A percentile compares a stretch with the other conserved stretches of the same genome.
phyloP scores from a whole-genome alignment of 2,113 vertebrate species.

The Oreotrochilus melanogaster region DNA sequence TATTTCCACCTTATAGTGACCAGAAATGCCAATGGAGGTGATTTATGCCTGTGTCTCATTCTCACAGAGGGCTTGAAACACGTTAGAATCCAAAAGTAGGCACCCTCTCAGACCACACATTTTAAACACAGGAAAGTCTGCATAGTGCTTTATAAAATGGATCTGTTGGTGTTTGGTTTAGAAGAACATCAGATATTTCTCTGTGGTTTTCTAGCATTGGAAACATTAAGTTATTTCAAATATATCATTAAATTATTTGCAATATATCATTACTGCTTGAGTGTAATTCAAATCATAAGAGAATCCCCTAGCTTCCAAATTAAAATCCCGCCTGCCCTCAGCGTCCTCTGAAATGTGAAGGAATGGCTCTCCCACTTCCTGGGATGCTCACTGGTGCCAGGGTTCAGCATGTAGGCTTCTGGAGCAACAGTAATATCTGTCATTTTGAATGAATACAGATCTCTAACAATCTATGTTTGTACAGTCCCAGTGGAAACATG shows the following conservation, averaged over 20 bases:
- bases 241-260: background rate
- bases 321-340: background rate
- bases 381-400: background rate
- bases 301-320: background rate
- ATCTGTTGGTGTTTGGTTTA: background rate
- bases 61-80: background rate
- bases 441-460: slow-evolving; percentile 70
- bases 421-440: slow-evolving; percentile 48
- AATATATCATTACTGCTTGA: background rate
- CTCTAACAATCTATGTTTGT: slow-evolving; percentile 49
- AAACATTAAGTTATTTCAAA: background rate
- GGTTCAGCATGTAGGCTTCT: slow-evolving; percentile 28
- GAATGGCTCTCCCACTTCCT: background rate
- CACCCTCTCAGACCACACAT: background rate
- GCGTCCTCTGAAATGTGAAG: background rate
- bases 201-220: background rate
- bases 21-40: background rate
- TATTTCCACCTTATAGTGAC: background rate
- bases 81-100: background rate
- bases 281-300: background rate
- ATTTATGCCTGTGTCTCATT: background rate
- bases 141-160: background rate
- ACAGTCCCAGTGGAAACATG: slow-evolving; percentile 49
- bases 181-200: background rate
- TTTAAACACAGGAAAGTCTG: background rate